phyloP scores from a whole-genome alignment of 2,888 invertebrate genomes.

The Eurytoma californica region DNA sequence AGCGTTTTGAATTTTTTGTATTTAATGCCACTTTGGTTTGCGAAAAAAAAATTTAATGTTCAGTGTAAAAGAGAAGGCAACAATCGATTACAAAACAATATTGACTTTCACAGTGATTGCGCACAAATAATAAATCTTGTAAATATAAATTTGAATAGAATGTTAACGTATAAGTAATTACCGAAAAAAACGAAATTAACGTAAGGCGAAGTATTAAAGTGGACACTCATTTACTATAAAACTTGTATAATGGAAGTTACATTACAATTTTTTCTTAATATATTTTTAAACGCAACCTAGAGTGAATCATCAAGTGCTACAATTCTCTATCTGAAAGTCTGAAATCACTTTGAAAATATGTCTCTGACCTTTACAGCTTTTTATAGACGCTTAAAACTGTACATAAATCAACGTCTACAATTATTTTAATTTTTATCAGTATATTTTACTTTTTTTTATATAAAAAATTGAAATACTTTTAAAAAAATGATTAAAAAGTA shows the following conservation, averaged over 20 bases:
- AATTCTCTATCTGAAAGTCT: neutral
- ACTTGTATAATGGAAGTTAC: neutral
- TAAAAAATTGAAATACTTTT: neutral
- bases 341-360: constrained; percentile 17
- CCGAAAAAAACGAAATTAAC: neutral
- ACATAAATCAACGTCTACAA: neutral
- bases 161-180: no score
- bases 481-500: neutral
- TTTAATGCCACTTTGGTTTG: no score
- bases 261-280: neutral
- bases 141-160: no score
- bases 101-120: no score
- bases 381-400: neutral
- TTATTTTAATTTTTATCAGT: neutral
- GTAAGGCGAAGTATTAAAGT: neutral
- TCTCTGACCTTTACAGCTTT: neutral
- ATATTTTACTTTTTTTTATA: neutral
- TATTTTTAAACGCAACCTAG: neutral
- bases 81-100: no score
- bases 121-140: no score
- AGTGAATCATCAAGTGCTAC: neutral
- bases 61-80: no score
- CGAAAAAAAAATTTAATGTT: no score
- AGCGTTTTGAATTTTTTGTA: no score
- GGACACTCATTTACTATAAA: constrained; percentile 1